Evolutionary conservation across 1,140 invertebrate genomes (phyloP).

Genomic region (Meloidogyne chitwoodi): DNA sequence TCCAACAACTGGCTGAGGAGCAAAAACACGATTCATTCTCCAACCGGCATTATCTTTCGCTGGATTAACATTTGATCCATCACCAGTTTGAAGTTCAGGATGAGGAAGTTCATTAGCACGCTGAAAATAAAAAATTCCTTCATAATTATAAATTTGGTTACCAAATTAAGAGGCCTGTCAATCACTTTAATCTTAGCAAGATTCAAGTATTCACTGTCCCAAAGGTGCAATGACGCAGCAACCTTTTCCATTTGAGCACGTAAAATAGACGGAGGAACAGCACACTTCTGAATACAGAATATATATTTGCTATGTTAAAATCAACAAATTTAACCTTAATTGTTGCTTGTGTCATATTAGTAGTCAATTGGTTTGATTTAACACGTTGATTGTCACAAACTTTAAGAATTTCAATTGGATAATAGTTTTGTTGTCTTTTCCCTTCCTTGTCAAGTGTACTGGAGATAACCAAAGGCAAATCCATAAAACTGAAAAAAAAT

Average conservation of each 20-base stretch:
- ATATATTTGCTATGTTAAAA: background rate
- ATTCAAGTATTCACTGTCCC: slow-evolving; percentile 15
- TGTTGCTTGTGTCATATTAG: background rate
- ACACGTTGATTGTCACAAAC: slow-evolving; percentile 18
- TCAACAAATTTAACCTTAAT: background rate
- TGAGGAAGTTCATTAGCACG: background rate
- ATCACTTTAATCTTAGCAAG: background rate
- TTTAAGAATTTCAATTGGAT: slow-evolving; percentile 12
- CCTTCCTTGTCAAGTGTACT: background rate
- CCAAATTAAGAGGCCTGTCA: background rate
- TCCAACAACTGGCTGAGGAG: slow-evolving; percentile 3
- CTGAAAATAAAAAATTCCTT: background rate
- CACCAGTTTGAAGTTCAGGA: slow-evolving; percentile 9
- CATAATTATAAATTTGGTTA: no score
- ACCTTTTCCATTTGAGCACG: slow-evolving; percentile 5
- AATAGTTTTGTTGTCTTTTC: slow-evolving; percentile 10
- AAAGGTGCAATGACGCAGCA: slow-evolving; percentile 1
- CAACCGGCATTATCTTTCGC: background rate
- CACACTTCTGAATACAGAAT: slow-evolving; percentile 6
- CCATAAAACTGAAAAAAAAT: background rate
- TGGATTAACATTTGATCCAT: background rate
- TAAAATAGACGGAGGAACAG: slow-evolving; percentile 6
- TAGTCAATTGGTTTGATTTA: slow-evolving; percentile 3
- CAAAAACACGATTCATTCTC: background rate
- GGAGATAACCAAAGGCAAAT: slow-evolving; percentile 9